These are phyloP conservation scores for Torymus tubicola DNA, from an alignment of 2,888 invertebrate genomes.

Conservation along the genomic window DNA sequence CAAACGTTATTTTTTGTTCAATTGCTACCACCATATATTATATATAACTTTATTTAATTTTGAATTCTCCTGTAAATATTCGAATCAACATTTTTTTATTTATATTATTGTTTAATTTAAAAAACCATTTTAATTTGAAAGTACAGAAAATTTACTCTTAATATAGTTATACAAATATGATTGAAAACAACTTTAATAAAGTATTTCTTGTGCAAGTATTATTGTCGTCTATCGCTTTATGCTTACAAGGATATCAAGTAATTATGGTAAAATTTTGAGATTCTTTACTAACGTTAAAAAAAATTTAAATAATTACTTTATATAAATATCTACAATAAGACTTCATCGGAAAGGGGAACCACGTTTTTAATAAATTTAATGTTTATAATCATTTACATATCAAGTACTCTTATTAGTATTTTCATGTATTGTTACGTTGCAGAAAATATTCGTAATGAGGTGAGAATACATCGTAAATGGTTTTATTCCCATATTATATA, in stretches of 20 bases:
- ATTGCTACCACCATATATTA: too few species aligned
- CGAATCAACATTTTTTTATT: too few species aligned
- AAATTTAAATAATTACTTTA: background rate
- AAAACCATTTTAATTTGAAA: too few species aligned
- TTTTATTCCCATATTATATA: too few species aligned
- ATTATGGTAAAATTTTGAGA: slow-evolving; percentile 1
- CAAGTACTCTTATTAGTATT: background rate
- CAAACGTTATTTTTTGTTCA: background rate
- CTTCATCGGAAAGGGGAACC: background rate
- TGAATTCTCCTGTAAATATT: too few species aligned
- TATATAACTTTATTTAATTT: too few species aligned
- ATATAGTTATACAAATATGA: slow-evolving; percentile 21
- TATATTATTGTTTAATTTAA: too few species aligned
- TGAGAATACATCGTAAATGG: too few species aligned
- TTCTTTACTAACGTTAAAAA: background rate
- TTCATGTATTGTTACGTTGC: background rate
- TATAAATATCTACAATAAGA: background rate
- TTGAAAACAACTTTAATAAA: slow-evolving; percentile 28
- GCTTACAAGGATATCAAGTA: slow-evolving; percentile 17
- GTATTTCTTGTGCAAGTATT: slow-evolving; percentile 19
- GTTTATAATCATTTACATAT: background rate
- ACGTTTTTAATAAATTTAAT: background rate
- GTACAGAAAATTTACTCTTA: background rate
- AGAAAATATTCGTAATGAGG: too few species aligned
- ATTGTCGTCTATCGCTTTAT: slow-evolving; percentile 1